Base-by-base conservation (phyloP, 1,140 invertebrate genomes). In the Stegodyphus mimosarum region DNA sequence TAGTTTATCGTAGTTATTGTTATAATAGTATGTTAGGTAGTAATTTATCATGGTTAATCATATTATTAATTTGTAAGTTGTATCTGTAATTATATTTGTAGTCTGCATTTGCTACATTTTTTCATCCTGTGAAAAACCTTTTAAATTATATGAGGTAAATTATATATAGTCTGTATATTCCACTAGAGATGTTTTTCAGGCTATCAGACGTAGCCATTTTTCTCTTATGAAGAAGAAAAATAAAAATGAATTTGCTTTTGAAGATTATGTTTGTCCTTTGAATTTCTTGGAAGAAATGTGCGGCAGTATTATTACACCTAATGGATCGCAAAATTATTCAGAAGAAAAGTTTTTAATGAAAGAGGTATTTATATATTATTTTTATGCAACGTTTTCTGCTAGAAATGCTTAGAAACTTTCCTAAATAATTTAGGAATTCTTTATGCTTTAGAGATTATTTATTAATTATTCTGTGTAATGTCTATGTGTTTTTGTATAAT, bases 121-220 rank as follows among this genome's bases (percentile, higher is more conserved):
- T 1, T 33, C 33, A 33, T 33, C 33, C 33, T 33, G 33, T 33
- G 33, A 33, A 33, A 33, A 33, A 33, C 33, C 33, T 33, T 33
- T 33, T 33, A 33, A 33, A 33, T 33, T 1, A 33, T 33, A 33
- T 33, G 33, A 33, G 33, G 3, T 33, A 33, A 33, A 33, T 33
- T 33, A 33, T 33, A 33, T 33, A 33, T 33, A 33, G 33, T 33
- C 33, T 33, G 3, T 33, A 60, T 60, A 10, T 60, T 60, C 15
- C 1, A 10, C 15, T 15, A 2, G 55, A 60, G 80, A 87, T 89
- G 67, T 88, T 67, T 92, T 92, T 76, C 89, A 96, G 95, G 93
- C 95, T 89, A 93, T 94, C 89, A 97, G 97, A 90, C 96, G 95
- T 91, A 94, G 94, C 70, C 95, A 97, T 90, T 98, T 97, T 90